Conservation (phyloP, 2,113 vertebrate species). For the Sebastes schlegelii region DNA sequence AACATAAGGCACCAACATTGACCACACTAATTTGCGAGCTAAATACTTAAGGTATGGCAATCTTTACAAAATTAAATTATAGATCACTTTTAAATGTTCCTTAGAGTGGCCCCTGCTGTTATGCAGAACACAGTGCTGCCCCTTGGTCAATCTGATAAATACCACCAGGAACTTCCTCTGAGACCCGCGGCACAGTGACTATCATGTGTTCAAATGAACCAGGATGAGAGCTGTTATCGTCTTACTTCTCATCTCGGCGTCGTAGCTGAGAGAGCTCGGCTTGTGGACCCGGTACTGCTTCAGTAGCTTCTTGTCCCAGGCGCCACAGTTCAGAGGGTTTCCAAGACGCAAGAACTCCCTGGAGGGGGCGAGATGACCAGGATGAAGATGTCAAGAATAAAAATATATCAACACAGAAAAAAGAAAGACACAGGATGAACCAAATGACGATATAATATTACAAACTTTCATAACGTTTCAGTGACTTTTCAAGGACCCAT, state of each 20-base stretch:
- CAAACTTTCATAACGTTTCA: too few relatives aligned
- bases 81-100: not conserved
- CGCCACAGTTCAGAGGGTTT: constrained; percentile 97
- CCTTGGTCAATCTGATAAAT: too few relatives aligned
- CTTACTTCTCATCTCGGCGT: constrained; percentile 96
- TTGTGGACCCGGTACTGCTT: constrained; percentile 98
- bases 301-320: constrained; percentile 97
- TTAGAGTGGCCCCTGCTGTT: not conserved
- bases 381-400: not conserved
- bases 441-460: not conserved
- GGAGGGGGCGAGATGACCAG: not conserved
- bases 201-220: not conserved
- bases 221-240: not conserved
- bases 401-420: not conserved
- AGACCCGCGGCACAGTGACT: not conserved
- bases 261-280: constrained; percentile 95
- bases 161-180: not conserved
- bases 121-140: too few relatives aligned
- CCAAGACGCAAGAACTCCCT: constrained; percentile 97
- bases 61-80: not conserved
- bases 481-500: too few relatives aligned
- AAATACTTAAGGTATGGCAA: not conserved
- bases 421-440: not conserved
- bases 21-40: not conserved
- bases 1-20: not conserved